Evolutionary conservation across 2,797 vertebrate species (phyloP), one percentile per base, ranked within the genome.

Genomic region (Moxostoma hubbsi): DNA sequence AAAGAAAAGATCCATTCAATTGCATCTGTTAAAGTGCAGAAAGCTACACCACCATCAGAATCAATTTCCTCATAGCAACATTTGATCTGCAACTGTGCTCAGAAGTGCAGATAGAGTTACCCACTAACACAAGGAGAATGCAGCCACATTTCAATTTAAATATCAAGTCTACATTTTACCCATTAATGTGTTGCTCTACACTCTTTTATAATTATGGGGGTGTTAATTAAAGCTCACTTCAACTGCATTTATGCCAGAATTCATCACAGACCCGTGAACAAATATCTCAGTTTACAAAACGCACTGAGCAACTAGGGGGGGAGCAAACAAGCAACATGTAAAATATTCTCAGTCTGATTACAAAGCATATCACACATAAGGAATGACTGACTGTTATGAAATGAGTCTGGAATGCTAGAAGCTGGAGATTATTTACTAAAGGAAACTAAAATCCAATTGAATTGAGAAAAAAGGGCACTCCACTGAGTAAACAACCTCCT

Each of bases 181-280:
- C 71, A 84, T 67, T 84, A 83, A 86, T 59, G 50, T 54, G 75
- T 53, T 65, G 70, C 51, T 85, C 77, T 61, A 66, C 46, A 65
- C 55, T 6, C 74, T 73, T 85, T 82, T 71, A 82, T 85, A 78
- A 88, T 83, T 70, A 84, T 74, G 4, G 80, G 80, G 63, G 46
- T 15, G 66, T 84, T 87, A 49, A 68, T 86, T 85, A 75, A 89
- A 90, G 82, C 81, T 70, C 82, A 86, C 85, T 88, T 88, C 64
- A 87, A 84, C 88, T 85, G 89, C 84, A 89, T 85, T 84, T 65
- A 16, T 74, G 51, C 69, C 64, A 74, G 63, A 75, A 79, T 86
- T 73, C 64, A 84, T 16, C 75, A 62, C 69, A 77, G 63, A 9
- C 11, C 57, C 59, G 58, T 51, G 13, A 63, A 49, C 45, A 51